Conservation (phyloP, 2,797 vertebrate species). For the Eospalax fontanierii region DNA sequence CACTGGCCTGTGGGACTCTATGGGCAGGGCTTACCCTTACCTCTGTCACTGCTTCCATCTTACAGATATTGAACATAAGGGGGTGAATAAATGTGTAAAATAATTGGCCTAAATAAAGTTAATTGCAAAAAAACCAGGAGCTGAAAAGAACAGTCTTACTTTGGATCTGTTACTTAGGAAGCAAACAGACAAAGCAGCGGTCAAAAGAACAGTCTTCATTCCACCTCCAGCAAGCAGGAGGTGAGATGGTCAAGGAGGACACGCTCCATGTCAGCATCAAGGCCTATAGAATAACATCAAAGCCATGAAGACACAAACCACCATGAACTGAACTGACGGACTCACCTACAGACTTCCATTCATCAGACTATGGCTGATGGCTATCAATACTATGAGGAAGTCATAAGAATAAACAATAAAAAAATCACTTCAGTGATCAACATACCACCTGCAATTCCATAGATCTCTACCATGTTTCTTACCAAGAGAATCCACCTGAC, state of each 20-base stretch:
- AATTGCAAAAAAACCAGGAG: not conserved
- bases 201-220: too few relatives aligned
- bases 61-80: slow-evolving; percentile 7
- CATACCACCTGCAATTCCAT: not conserved
- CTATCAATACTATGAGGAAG: not conserved
- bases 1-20: not conserved
- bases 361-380: not conserved
- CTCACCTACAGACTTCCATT: not conserved
- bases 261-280: not conserved
- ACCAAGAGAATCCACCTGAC: not conserved
- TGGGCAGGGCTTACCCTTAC: not conserved
- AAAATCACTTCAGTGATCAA: too few relatives aligned
- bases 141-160: not conserved
- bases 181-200: not conserved
- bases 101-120: not conserved
- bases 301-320: too few relatives aligned
- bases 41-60: not conserved
- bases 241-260: not conserved
- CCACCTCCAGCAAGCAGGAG: not conserved
- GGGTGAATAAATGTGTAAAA: not conserved
- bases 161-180: not conserved
- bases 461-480: not conserved
- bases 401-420: not conserved
- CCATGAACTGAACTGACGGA: not conserved
- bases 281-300: too few relatives aligned